Evolutionary conservation across 2,888 invertebrate species (phyloP).

Genomic region (Malachius bipustulatus): DNA sequence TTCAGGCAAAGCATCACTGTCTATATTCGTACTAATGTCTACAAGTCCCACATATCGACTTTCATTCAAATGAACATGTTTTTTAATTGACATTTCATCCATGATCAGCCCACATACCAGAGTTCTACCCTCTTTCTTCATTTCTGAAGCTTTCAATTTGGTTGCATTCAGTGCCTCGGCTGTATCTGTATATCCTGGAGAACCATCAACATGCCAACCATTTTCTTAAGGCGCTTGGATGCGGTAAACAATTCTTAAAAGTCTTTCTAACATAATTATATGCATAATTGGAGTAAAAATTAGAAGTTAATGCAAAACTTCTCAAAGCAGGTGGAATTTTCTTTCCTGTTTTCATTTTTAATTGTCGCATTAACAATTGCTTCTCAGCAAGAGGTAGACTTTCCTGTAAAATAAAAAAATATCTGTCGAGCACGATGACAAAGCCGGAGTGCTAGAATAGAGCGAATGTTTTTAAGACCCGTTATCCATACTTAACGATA

Average conservation of each 20-base stretch:
- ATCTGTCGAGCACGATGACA: too few relatives aligned
- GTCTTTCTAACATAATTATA: constrained; percentile 21
- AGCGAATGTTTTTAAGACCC: too few relatives aligned
- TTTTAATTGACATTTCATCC: constrained; percentile 19
- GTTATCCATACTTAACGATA: too few relatives aligned
- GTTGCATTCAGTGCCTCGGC: constrained; percentile 15
- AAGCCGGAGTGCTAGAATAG: too few relatives aligned
- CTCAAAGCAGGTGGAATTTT: too few relatives aligned
- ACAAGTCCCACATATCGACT: constrained; percentile 18
- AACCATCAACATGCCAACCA: constrained; percentile 19
- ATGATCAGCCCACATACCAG: too few relatives aligned
- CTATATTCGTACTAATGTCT: constrained; percentile 17
- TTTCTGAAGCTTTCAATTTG: constrained; percentile 9
- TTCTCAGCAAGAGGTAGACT: too few relatives aligned
- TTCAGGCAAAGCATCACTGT: constrained; percentile 15
- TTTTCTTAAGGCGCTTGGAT: constrained; percentile 17
- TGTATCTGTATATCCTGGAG: constrained; percentile 17
- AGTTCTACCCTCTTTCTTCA: constrained; percentile 5
- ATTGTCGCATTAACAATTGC: too few relatives aligned
- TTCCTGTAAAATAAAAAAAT: too few relatives aligned
- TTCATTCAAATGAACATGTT: constrained; percentile 17
- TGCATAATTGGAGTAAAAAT: constrained; percentile 22
- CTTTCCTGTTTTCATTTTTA: too few relatives aligned
- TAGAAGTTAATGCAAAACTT: constrained; percentile 21
- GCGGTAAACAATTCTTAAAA: constrained; percentile 21